A percentile compares a stretch with the other conserved stretches of the same genome.
Evolutionary conservation across 2,113 vertebrate species (phyloP).

Genomic region (Aphelocoma coerulescens): DNA sequence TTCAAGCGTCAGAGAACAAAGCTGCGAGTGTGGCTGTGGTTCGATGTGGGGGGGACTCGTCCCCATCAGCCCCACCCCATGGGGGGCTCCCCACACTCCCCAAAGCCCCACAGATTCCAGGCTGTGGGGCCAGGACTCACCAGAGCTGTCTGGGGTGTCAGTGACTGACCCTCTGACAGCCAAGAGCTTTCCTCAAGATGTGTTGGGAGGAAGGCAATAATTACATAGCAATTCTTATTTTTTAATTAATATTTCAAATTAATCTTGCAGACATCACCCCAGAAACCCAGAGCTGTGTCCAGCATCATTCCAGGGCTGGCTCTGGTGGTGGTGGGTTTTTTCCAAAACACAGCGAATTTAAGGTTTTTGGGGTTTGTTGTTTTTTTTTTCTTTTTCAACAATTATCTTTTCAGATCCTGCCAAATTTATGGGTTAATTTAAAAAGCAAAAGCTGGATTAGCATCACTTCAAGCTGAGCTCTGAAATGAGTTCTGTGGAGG

Average conservation of each 20-base stretch:
- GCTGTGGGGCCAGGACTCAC: neutral
- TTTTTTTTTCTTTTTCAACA: neutral
- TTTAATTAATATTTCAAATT: neutral
- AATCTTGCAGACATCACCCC: neutral
- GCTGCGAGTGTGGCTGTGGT: neutral
- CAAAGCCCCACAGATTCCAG: neutral
- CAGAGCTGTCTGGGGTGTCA: neutral
- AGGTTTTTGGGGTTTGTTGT: neutral
- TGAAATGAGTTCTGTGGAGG: neutral
- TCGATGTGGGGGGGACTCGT: rapidly evolving
- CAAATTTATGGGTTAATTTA: neutral
- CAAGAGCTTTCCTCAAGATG: neutral
- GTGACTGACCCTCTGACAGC: neutral
- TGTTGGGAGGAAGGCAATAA: neutral
- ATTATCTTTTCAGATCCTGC: neutral
- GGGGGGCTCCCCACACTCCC: neutral
- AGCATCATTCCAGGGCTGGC: neutral
- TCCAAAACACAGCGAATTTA: neutral
- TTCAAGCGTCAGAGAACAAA: neutral
- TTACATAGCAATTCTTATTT: neutral
- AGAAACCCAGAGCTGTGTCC: neutral
- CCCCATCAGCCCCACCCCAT: rapidly evolving
- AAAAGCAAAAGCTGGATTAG: neutral
- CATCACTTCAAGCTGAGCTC: neutral
- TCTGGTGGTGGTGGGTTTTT: neutral